A percentile compares a stretch with the other conserved stretches of the same genome.
Evolutionary conservation across 2,113 vertebrate genomes (phyloP).

Genomic region (Dasyprocta punctata): DNA sequence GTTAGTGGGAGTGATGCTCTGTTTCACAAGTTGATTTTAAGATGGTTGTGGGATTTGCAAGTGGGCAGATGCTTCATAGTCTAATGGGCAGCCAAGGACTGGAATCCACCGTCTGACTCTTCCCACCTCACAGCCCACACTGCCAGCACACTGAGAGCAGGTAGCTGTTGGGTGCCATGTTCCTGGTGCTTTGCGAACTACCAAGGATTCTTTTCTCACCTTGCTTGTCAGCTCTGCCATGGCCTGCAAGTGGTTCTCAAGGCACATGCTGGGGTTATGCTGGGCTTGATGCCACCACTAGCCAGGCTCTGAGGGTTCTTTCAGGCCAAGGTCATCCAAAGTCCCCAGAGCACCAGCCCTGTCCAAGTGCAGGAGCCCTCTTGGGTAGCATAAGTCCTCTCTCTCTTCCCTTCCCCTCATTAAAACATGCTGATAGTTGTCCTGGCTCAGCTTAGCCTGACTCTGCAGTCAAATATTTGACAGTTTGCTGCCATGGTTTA

Average conservation of each 20-base stretch:
- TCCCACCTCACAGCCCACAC: neutral
- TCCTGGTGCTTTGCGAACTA: neutral
- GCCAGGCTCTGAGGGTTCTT: neutral
- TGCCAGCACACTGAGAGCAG: neutral
- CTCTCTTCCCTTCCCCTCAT: neutral
- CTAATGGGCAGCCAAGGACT: neutral
- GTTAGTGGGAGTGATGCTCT: neutral
- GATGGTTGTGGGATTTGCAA: neutral
- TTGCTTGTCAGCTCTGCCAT: neutral
- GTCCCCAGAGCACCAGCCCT: neutral
- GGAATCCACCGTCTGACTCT: neutral
- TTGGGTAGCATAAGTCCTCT: neutral
- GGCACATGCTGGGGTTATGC: neutral
- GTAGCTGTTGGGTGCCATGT: neutral
- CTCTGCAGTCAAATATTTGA: neutral
- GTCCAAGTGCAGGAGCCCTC: neutral
- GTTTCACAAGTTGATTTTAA: neutral
- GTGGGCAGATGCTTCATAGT: neutral
- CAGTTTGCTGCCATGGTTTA: neutral
- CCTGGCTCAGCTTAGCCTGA: neutral
- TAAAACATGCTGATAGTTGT: neutral
- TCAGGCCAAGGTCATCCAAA: no score
- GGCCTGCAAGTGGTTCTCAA: neutral
- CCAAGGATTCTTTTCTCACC: neutral
- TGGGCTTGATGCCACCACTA: neutral